Percentiles rank a stretch among this genome's conserved stretches.
phyloP scores from a whole-genome alignment of 2,888 invertebrate genomes.

The Tanytarsus gracilentus region DNA sequence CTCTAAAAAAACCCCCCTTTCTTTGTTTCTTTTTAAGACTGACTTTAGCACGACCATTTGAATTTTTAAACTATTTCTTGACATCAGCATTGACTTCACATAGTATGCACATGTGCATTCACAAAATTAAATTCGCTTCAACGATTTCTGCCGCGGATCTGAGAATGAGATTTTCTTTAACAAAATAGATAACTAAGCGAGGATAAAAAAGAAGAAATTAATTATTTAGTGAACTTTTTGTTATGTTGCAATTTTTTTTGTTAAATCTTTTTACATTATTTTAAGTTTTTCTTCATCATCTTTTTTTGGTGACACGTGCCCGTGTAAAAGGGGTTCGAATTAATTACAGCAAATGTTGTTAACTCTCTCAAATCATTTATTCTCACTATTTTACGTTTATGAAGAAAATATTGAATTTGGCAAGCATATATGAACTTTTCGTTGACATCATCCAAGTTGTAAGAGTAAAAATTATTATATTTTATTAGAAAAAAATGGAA shows the following conservation, averaged over 20 bases:
- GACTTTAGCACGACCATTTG: no score
- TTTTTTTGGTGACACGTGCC: not conserved
- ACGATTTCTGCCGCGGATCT: not conserved
- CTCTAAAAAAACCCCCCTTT: no score
- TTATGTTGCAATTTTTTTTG: constrained; percentile 11
- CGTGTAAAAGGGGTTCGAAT: no score
- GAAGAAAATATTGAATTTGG: no score
- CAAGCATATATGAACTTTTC: not conserved
- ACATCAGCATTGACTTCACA: not conserved
- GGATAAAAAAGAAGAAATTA: no score
- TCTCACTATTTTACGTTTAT: no score
- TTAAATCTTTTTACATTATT: constrained; percentile 1
- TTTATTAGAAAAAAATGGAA: constrained; percentile 18
- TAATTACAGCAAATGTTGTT: no score
- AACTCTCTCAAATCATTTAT: no score
- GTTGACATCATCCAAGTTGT: constrained; percentile 14
- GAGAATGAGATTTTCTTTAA: constrained; percentile 8
- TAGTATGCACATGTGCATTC: not conserved
- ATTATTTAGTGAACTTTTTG: no score
- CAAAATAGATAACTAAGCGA: no score
- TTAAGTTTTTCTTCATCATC: not conserved
- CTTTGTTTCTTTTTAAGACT: no score
- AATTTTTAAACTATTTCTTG: no score
- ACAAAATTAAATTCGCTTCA: not conserved
- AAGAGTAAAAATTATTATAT: constrained; percentile 14